Conservation (phyloP, 2,797 vertebrate genomes). For the Phylloscopus collybita region DNA sequence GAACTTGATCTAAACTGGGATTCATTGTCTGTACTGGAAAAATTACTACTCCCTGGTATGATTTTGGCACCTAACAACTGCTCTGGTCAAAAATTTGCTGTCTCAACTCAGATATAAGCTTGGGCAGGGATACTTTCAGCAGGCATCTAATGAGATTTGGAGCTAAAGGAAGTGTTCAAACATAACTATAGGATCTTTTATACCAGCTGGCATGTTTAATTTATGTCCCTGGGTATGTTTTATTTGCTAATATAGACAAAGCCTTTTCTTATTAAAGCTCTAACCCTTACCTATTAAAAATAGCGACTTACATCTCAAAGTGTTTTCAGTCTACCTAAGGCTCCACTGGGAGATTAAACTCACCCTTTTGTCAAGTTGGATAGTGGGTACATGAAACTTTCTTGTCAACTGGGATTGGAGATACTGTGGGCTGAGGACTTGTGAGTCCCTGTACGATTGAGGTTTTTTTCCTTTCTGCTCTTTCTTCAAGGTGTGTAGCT, state of each 20-base stretch:
- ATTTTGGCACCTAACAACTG: neutral
- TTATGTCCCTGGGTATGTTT: neutral
- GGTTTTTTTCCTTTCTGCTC: neutral
- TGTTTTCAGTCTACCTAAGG: slow-evolving; percentile 20
- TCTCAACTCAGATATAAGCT: neutral
- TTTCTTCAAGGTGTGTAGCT: neutral
- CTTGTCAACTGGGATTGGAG: neutral
- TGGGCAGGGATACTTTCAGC: neutral
- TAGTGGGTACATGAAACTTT: neutral
- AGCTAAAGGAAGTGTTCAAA: neutral
- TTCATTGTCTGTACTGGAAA: neutral
- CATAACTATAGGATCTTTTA: neutral
- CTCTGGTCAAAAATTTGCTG: neutral
- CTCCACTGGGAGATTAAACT: neutral
- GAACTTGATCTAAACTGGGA: neutral
- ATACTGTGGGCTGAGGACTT: neutral
- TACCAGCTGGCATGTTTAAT: neutral
- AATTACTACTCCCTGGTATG: neutral
- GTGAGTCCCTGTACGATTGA: neutral
- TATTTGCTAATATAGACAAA: slow-evolving; percentile 4
- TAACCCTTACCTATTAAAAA: slow-evolving; percentile 3
- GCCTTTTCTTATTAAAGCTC: neutral
- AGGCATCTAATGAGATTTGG: neutral
- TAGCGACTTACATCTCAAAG: slow-evolving; percentile 1
- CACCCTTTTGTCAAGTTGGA: neutral